Conservation (phyloP, 2,797 vertebrate genomes). For the Arnoldichthys spilopterus region DNA sequence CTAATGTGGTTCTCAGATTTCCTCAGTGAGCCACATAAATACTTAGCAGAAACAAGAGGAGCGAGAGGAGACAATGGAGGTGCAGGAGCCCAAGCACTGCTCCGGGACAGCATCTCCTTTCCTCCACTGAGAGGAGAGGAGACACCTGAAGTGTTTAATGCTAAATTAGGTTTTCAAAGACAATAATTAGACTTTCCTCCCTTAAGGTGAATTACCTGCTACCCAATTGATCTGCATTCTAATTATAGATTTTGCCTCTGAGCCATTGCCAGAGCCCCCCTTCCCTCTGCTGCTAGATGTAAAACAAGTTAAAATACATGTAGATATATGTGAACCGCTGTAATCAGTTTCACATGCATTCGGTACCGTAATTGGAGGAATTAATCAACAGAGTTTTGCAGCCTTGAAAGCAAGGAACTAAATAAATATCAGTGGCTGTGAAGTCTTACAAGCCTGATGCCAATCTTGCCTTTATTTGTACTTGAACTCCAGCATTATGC, state of each 20-base stretch:
- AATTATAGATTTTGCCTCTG: slow-evolving; percentile 81
- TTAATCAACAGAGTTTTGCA: slow-evolving; percentile 54
- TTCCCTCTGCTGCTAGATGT: slow-evolving; percentile 73
- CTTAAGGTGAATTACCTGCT: slow-evolving; percentile 87
- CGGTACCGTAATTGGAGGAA: slow-evolving; percentile 54
- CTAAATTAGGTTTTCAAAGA: slow-evolving; percentile 86
- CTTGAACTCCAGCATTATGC: background rate
- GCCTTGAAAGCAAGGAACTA: slow-evolving; percentile 41
- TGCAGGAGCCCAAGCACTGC: slow-evolving; percentile 50
- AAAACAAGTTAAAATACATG: slow-evolving; percentile 75
- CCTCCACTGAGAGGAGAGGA: slow-evolving; percentile 72
- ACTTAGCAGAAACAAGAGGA: slow-evolving; percentile 52
- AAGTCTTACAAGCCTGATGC: background rate
- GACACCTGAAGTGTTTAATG: slow-evolving; percentile 84
- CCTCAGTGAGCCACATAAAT: slow-evolving; percentile 66
- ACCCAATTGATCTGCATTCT: slow-evolving; percentile 84
- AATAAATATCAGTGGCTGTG: slow-evolving; percentile 42
- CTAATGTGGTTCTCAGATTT: slow-evolving; percentile 36
- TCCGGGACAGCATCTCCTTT: slow-evolving; percentile 76
- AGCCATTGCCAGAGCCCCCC: slow-evolving; percentile 72
- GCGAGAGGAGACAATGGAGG: slow-evolving; percentile 48
- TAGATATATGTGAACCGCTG: slow-evolving; percentile 53
- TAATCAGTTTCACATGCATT: slow-evolving; percentile 60
- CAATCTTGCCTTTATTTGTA: slow-evolving; percentile 1
- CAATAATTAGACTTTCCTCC: slow-evolving; percentile 85